Base-by-base conservation (phyloP, 2,888 invertebrate genomes). In the Danaus chrysippus region DNA sequence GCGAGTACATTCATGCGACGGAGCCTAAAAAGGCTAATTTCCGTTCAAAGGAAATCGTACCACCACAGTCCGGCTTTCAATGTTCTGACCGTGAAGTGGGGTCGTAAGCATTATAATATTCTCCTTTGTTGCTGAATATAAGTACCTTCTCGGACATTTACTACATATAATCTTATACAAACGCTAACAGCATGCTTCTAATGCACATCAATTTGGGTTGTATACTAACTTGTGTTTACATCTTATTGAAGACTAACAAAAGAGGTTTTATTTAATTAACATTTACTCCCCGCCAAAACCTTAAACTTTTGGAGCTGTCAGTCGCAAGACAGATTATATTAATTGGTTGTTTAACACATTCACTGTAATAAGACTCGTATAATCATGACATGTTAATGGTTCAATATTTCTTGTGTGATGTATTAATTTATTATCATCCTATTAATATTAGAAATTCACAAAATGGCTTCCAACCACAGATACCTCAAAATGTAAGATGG, bases 41-140 rank as follows among this genome's bases (percentile, higher is more conserved):
- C 49, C 49, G 49, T 17, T 49, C 49, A 9, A 49, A 49, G 49
- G 49, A 49, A 49, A 49, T 49, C 49, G 49, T 49, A 49, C 49
- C 17, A 10, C 15, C 17, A 49, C 17, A 9, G 49, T 46, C 13
- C 46, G 49, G 10, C 49, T 49, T 49, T 49, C 17, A 49, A 17
- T 49, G 49, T 49, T 49, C 49, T 49, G 11, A 10, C 17, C 17
- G 11, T 49, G 49, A 49, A 49, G 49, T 49, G 49, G 17, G 49
- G 49, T 49, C 49, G 17, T 49, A 49, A 17, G 17, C 15, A 49
- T 10, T 49, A 49, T 46, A 46, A 46, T 46, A 13, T 13, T n/a
- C 46, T 46, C 13, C 46, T 15, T 17, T 49, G 17, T 49, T 17
- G 15, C 9, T 49, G 46, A 17, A 49, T 1, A 49, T 10, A 17